These are phyloP conservation scores for Choristoneura fumiferana DNA, from an alignment of 1,140 invertebrate genomes.

Conservation along the genomic window DNA sequence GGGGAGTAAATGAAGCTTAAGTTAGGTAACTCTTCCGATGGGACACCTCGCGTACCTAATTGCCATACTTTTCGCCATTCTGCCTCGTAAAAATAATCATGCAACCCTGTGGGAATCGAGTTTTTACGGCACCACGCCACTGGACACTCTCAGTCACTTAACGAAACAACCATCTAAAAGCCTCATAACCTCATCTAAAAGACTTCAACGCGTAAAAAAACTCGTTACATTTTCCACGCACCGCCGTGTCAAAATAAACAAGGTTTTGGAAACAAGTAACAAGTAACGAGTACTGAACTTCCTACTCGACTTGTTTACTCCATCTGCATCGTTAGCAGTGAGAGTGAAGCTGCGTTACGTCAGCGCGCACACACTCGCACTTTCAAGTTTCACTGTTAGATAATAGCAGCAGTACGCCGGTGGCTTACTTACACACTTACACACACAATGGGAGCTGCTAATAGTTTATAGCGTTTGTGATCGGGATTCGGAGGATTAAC, in stretches of 20 bases:
- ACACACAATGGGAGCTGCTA: constrained; percentile 20
- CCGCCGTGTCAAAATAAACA: background rate
- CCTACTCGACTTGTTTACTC: background rate
- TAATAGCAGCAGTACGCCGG: constrained; percentile 18
- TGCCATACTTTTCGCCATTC: too few relatives aligned
- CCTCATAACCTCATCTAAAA: background rate
- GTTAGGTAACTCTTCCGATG: too few relatives aligned
- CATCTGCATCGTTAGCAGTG: constrained; percentile 3
- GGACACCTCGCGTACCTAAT: too few relatives aligned
- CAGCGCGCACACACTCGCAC: constrained; percentile 19
- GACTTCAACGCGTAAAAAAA: constrained; percentile 17
- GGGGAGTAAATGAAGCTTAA: too few relatives aligned
- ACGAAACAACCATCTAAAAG: too few relatives aligned
- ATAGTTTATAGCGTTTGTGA: background rate
- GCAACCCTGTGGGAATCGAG: too few relatives aligned
- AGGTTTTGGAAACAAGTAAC: background rate
- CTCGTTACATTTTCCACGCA: background rate
- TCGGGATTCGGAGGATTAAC: too few relatives aligned
- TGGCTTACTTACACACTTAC: constrained; percentile 24
- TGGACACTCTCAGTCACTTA: too few relatives aligned
- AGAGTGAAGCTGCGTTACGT: constrained; percentile 18
- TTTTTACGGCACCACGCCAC: too few relatives aligned
- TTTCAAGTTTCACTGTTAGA: constrained; percentile 20
- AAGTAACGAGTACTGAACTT: background rate
- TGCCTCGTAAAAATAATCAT: too few relatives aligned